Base-by-base conservation (phyloP, 2,888 invertebrate species). In the Oligia strigilis region DNA sequence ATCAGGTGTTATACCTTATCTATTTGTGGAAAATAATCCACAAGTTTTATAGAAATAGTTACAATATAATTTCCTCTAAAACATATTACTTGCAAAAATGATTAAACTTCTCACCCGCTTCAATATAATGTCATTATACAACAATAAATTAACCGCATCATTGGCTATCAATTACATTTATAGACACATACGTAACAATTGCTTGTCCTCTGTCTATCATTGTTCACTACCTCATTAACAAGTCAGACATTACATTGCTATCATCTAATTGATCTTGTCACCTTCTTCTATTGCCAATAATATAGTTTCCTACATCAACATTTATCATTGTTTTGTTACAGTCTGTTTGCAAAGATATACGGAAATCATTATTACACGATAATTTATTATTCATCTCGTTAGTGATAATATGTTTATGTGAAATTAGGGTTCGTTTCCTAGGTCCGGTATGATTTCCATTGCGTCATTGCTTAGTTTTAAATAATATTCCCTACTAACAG, bases 301-400 rank as follows among this genome's bases (percentile, higher is more conserved):
- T 75, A n/a, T 36, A 89, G 86, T 94, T 93, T 94, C 93, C 93
- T 90, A 90, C 88, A 89, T 80, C 65, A 70, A 85, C 82, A 89
- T 88, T 92, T 93, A 92, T 92, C 91, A 83, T 82, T 94, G 93
- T 94, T 94, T 93, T 94, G 93, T 94, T 92, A 90, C 85, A 76
- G 79, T 87, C 19, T 93, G 92, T 94, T 94, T 95, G 94, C 88
- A 85, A 83, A 87, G 81, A 82, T 89, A 92, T 90, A 92, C 93
- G 95, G 95, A 95, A 95, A 94, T 93, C 81, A 91, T 93, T 92
- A 93, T 92, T 92, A 83, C 77, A 87, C 81, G 85, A 87, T 89
- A 89, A 89, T 84, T 87, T 90, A 86, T 89, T 89, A 87, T 77
- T 80, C 46, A 88, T 88, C 72, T 84, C 46, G 74, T 84, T 83